A percentile compares a stretch with the other conserved stretches of the same genome.
Conservation (phyloP, 1,140 invertebrate genomes). For the Zaprionus ghesquierei region DNA sequence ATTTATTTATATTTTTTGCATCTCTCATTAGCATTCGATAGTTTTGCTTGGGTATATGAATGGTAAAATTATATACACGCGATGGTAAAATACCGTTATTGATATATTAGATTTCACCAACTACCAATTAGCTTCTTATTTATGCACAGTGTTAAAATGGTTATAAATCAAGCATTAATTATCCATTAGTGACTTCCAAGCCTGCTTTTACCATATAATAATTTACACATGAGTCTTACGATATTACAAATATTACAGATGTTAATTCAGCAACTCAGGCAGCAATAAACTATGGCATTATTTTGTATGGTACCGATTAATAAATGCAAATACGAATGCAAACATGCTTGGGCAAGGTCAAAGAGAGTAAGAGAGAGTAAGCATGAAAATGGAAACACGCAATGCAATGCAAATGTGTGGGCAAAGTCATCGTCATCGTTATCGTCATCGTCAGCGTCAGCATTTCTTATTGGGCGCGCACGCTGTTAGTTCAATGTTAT, state of each 20-base stretch:
- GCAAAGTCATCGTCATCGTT: conserved; percentile 4
- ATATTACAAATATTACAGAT: conserved; percentile 13
- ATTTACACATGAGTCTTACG: conserved; percentile 3
- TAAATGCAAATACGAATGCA: conserved; percentile 45
- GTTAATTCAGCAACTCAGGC: conserved; percentile 28
- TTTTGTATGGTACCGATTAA: conserved; percentile 20
- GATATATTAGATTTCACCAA: conserved; percentile 19
- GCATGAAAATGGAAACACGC: conserved; percentile 18
- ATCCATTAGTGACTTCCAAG: conserved; percentile 18
- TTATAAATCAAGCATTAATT: conserved; percentile 36
- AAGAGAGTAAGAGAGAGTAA: conserved; percentile 32
- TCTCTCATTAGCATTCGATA: conserved; percentile 78
- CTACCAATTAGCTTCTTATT: conserved; percentile 35
- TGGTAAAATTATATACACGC: conserved; percentile 49
- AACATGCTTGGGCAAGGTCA: conserved; percentile 55
- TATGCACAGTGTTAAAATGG: conserved; percentile 12
- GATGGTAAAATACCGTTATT: conserved; percentile 29
- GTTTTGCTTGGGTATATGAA: conserved; percentile 32
- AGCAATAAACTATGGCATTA: background rate
- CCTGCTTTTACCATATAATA: conserved; percentile 4
- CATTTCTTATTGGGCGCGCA: conserved; percentile 13
- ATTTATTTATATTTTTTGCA: conserved; percentile 23
- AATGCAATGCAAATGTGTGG: conserved; percentile 10
- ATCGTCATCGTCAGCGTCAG: conserved; percentile 1
- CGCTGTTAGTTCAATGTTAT: conserved; percentile 65